Percentiles rank a stretch among this genome's conserved stretches.
phyloP scores from a whole-genome alignment of 2,113 vertebrate genomes.

The Hippocampus mohnikei region DNA sequence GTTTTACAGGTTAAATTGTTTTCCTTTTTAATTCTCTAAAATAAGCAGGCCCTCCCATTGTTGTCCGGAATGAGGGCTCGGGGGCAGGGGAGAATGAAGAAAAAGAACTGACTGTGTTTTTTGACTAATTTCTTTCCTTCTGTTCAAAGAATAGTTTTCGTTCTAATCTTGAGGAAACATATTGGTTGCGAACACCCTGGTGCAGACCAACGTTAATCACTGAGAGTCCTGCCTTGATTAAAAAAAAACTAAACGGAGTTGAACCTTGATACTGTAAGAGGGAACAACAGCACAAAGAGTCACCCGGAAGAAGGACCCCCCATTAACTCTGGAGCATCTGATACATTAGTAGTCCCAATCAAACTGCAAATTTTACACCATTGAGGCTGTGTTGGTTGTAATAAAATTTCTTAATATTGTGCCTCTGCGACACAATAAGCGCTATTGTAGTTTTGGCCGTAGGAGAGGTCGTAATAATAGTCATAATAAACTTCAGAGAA shows the following conservation, averaged over 20 bases:
- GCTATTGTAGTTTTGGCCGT: slow-evolving; percentile 28
- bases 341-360: slow-evolving; percentile 86
- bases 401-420: slow-evolving; percentile 92
- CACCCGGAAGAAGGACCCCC: slow-evolving; percentile 86
- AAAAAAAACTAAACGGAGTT: slow-evolving; percentile 73
- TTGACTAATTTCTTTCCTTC: slow-evolving; percentile 36
- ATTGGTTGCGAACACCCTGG: slow-evolving; percentile 68
- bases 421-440: slow-evolving; percentile 85
- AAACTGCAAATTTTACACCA: slow-evolving; percentile 94
- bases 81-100: not conserved
- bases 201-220: slow-evolving; percentile 60
- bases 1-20: slow-evolving; percentile 10
- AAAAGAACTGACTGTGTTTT: slow-evolving; percentile 7
- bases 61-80: slow-evolving; percentile 1
- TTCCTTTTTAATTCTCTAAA: slow-evolving; percentile 11
- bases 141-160: slow-evolving; percentile 21
- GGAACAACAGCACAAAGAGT: slow-evolving; percentile 81
- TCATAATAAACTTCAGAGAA: not conserved
- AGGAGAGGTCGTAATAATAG: not conserved
- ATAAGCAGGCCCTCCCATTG: slow-evolving; percentile 8
- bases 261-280: slow-evolving; percentile 75
- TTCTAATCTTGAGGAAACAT: slow-evolving; percentile 74
- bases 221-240: slow-evolving; percentile 63
- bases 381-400: slow-evolving; percentile 95
- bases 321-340: slow-evolving; percentile 78